Conservation (phyloP, 2,888 invertebrate genomes). For the Cybosia mesomella region DNA sequence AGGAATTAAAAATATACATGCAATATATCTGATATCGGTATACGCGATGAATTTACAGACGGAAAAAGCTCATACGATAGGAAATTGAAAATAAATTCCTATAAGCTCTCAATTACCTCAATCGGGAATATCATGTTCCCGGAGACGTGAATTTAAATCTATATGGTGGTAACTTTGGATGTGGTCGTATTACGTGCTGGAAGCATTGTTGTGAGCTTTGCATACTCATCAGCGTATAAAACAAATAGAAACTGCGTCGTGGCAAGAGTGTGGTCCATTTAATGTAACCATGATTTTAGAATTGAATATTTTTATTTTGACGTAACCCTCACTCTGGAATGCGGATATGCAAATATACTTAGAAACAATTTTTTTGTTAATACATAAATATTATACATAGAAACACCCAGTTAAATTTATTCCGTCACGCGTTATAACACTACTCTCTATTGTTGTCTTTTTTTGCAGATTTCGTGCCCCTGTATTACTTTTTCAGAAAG, state of each 20-base stretch:
- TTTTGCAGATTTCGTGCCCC: too few species aligned
- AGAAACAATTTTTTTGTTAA: too few species aligned
- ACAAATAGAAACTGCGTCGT: background rate
- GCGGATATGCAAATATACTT: too few species aligned
- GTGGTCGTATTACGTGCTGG: constrained; percentile 26
- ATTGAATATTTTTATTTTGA: too few species aligned
- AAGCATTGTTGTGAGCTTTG: constrained; percentile 22
- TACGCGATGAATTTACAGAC: constrained; percentile 67
- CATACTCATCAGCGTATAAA: background rate
- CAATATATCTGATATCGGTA: constrained; percentile 65
- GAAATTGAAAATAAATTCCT: constrained; percentile 86
- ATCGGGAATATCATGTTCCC: constrained; percentile 78
- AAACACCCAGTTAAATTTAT: too few species aligned
- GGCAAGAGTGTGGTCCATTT: background rate
- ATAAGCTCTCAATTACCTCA: constrained; percentile 85
- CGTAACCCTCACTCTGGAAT: too few species aligned
- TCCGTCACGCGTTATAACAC: too few species aligned
- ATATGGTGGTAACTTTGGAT: constrained; percentile 43
- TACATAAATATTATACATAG: too few species aligned
- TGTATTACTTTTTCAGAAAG: too few species aligned
- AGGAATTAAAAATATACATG: constrained; percentile 62
- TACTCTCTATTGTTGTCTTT: background rate
- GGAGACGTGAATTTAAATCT: constrained; percentile 66
- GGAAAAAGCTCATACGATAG: constrained; percentile 77
- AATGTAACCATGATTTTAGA: background rate